Evolutionary conservation across 2,888 invertebrate species (phyloP).

Genomic region (Gortyna flavago): DNA sequence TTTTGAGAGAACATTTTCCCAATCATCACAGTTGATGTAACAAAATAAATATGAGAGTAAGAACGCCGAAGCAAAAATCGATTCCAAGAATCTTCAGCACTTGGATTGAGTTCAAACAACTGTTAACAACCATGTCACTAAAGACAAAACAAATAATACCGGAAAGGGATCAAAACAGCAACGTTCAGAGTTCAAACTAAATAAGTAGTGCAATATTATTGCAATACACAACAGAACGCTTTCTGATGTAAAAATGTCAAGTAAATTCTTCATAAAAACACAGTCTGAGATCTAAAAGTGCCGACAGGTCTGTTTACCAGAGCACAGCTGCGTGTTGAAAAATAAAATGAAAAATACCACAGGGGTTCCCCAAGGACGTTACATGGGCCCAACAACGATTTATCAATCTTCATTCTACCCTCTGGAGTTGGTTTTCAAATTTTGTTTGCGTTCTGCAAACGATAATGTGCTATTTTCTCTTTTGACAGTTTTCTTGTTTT

Average conservation of each 20-base stretch:
- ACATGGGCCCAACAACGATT: conserved; percentile 53
- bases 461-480: conserved; percentile 33
- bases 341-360: conserved; percentile 63
- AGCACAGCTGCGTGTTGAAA: conserved; percentile 56
- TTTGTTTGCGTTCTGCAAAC: conserved; percentile 26
- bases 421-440: conserved; percentile 50
- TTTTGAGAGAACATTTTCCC: not conserved
- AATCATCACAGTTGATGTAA: not conserved
- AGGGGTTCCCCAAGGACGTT: conserved; percentile 37
- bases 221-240: conserved; percentile 12
- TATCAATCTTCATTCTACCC: conserved; percentile 63
- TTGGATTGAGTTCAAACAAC: conserved; percentile 2
- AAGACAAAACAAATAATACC: conserved; percentile 25
- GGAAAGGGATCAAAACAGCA: not conserved
- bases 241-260: conserved; percentile 34
- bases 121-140: not conserved
- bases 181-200: not conserved
- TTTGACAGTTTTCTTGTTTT: conserved; percentile 26
- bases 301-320: conserved; percentile 59
- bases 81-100: not conserved
- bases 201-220: conserved; percentile 22
- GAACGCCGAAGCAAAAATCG: not conserved
- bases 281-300: conserved; percentile 24
- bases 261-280: conserved; percentile 27
- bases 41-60: not conserved